A percentile compares a stretch with the other conserved stretches of the same genome.
Evolutionary conservation across 2,113 vertebrate genomes (phyloP).

Genomic region (Oryzias curvinotus): DNA sequence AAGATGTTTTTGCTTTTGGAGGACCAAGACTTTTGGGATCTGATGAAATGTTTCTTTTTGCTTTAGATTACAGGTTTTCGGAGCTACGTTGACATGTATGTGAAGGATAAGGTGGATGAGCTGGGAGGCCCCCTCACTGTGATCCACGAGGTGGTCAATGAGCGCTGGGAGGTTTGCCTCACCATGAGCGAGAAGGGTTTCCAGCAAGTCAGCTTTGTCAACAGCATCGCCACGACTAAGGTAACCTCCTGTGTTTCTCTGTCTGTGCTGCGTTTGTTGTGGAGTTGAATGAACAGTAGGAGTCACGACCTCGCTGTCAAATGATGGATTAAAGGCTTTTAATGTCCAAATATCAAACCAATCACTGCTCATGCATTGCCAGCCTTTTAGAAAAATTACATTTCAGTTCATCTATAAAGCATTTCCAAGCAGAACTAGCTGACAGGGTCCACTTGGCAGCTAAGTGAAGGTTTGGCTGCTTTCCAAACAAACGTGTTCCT

Average conservation of each 20-base stretch:
- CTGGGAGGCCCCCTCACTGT: constrained; percentile 82
- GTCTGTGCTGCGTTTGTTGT: not conserved
- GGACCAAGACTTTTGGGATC: not conserved
- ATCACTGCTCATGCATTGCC: constrained; percentile 6
- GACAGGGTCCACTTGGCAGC: constrained; percentile 22
- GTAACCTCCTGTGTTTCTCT: constrained; percentile 64
- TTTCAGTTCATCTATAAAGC: constrained; percentile 11
- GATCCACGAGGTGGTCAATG: constrained; percentile 86
- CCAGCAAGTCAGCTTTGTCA: constrained; percentile 99
- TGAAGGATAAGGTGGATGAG: constrained; percentile 92
- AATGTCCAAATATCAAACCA: not conserved
- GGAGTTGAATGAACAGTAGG: not conserved
- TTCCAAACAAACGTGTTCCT: constrained; percentile 33
- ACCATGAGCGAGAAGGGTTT: constrained; percentile 97
- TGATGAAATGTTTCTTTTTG: not conserved
- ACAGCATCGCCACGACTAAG: constrained; percentile 99
- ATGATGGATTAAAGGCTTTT: constrained; percentile 1
- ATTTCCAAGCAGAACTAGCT: constrained; percentile 6
- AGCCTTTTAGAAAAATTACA: constrained; percentile 16
- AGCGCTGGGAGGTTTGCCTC: constrained; percentile 95
- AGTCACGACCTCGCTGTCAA: not conserved
- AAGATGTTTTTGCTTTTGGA: too few species aligned
- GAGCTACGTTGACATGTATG: constrained; percentile 92
- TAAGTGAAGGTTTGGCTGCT: constrained; percentile 40
- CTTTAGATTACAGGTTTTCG: constrained; percentile 87